phyloP scores from a whole-genome alignment of 1,140 invertebrate genomes.

The Panagrolaimus sp. region DNA sequence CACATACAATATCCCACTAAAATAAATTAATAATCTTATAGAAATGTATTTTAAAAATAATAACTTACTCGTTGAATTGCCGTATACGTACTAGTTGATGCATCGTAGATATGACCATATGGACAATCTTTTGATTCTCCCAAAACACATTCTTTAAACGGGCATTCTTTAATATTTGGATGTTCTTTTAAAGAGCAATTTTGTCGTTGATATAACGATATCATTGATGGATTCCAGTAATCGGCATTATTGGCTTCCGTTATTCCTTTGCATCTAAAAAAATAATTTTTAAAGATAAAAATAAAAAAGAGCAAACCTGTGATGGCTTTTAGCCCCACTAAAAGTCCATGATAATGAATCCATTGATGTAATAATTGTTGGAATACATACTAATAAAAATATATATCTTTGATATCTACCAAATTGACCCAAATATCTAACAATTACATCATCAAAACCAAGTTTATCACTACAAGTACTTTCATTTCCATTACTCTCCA shows the following conservation, averaged over 20 bases:
- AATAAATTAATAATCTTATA: constrained; percentile 13
- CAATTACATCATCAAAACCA: neutral
- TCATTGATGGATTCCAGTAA: neutral
- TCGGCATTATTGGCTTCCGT: neutral
- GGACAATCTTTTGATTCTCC: neutral
- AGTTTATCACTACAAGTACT: no score
- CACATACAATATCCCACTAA: constrained; percentile 57
- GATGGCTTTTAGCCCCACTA: neutral
- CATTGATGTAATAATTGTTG: constrained; percentile 5
- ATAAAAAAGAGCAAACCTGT: neutral
- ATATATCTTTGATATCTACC: constrained; percentile 9
- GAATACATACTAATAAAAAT: neutral
- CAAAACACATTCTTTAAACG: neutral
- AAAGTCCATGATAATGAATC: constrained; percentile 13
- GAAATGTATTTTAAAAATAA: neutral
- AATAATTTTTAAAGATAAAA: neutral
- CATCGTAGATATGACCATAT: neutral
- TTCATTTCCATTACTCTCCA: no score
- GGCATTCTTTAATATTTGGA: neutral
- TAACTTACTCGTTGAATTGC: constrained; percentile 8
- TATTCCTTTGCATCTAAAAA: neutral
- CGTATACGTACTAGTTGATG: neutral
- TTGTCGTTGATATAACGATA: neutral
- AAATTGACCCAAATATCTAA: constrained; percentile 5
- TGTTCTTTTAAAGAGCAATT: neutral